Conservation (phyloP, 2,797 vertebrate genomes). For the Aratinga solstitialis region DNA sequence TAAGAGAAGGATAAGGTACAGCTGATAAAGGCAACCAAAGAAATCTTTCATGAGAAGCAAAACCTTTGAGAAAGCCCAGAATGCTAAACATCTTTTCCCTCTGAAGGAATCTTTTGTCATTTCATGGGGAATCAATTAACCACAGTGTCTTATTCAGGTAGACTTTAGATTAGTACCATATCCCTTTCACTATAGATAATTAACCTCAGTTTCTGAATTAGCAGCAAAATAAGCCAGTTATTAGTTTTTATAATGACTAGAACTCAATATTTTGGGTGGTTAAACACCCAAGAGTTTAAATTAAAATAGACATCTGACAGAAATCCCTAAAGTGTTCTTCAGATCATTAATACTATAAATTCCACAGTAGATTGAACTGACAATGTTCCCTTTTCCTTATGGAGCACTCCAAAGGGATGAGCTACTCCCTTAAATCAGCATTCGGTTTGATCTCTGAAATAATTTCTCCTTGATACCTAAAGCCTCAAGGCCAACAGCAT, state of each 20-base stretch:
- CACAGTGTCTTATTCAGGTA: constrained; percentile 72
- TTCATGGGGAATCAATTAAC: constrained; percentile 78
- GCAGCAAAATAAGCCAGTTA: constrained; percentile 79
- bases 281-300: constrained; percentile 81
- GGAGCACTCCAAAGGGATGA: constrained; percentile 73
- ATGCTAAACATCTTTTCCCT: constrained; percentile 28
- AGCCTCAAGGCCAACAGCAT: constrained; percentile 62
- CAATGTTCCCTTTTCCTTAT: constrained; percentile 66
- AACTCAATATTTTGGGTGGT: constrained; percentile 82
- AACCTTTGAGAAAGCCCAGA: constrained; percentile 15
- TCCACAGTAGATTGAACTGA: constrained; percentile 76
- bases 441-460: constrained; percentile 73
- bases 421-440: constrained; percentile 72
- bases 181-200: constrained; percentile 79
- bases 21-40: neutral
- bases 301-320: constrained; percentile 82
- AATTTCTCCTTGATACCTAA: constrained; percentile 66
- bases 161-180: constrained; percentile 76
- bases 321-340: constrained; percentile 79
- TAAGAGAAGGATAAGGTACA: neutral
- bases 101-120: constrained; percentile 66
- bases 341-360: constrained; percentile 79
- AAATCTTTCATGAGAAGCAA: neutral
- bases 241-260: constrained; percentile 82
- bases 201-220: constrained; percentile 82